phyloP scores from a whole-genome alignment of 2,797 vertebrate species.

The Benthosema pterotum region DNA sequence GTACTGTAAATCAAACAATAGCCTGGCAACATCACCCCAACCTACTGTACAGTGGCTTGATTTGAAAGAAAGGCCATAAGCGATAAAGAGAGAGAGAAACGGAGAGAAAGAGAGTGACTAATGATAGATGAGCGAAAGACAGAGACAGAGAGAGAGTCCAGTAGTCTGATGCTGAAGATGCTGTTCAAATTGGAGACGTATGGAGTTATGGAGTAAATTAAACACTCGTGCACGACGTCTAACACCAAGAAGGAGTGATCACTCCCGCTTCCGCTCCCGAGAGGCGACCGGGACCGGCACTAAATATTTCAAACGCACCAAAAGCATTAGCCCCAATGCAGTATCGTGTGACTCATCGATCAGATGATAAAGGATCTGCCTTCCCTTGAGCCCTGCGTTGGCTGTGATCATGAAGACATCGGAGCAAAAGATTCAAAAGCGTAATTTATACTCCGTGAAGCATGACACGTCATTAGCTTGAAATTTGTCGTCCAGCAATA shows the following conservation, averaged over 20 bases:
- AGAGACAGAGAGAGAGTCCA: conserved; percentile 1
- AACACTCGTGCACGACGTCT: not conserved
- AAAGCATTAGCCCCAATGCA: conserved; percentile 19
- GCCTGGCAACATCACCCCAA: too few species aligned
- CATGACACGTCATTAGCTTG: too few species aligned
- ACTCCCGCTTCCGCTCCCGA: conserved; percentile 2
- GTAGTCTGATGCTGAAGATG: too few species aligned
- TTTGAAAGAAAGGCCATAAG: conserved; percentile 1
- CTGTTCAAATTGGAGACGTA: not conserved
- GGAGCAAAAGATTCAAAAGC: not conserved
- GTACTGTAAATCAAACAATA: too few species aligned
- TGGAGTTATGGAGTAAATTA: too few species aligned
- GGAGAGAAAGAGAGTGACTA: not conserved
- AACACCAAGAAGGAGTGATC: conserved; percentile 15
- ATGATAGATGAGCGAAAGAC: conserved; percentile 17
- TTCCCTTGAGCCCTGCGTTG: not conserved
- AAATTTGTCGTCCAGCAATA: too few species aligned
- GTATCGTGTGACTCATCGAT: conserved; percentile 35
- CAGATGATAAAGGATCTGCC: conserved; percentile 1
- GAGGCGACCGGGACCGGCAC: conserved; percentile 18
- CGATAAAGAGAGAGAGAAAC: conserved; percentile 7
- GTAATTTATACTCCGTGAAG: too few species aligned
- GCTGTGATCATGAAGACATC: not conserved
- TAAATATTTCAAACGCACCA: conserved; percentile 23
- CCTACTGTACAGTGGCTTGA: too few species aligned